Percentiles rank a stretch among this genome's conserved stretches.
These are phyloP conservation scores for Platypus cylindrus DNA, from an alignment of 2,888 invertebrate genomes.

Conservation along the genomic window DNA sequence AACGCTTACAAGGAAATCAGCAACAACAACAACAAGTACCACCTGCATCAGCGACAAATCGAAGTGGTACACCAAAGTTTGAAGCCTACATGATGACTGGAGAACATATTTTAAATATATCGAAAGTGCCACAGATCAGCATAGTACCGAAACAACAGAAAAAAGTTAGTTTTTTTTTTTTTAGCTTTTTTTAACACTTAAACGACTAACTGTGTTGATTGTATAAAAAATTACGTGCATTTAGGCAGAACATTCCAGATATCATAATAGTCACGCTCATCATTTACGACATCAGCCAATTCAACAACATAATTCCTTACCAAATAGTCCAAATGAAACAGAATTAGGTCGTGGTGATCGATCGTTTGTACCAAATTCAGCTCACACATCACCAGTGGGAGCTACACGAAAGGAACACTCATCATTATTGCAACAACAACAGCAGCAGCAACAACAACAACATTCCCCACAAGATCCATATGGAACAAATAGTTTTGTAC, in stretches of 20 bases:
- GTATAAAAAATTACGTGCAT: too few relatives aligned
- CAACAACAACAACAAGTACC: conserved; percentile 15
- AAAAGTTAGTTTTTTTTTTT: conserved; percentile 34
- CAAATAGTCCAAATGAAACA: conserved; percentile 55
- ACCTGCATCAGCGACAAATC: conserved; percentile 2
- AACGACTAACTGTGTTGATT: too few relatives aligned
- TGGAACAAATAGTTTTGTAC: conserved; percentile 43
- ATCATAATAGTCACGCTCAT: conserved; percentile 40
- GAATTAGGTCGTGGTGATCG: conserved; percentile 42
- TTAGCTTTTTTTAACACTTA: too few relatives aligned
- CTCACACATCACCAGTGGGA: conserved; percentile 41
- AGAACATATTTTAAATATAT: conserved; percentile 86
- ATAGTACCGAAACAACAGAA: conserved; percentile 46
- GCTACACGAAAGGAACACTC: conserved; percentile 38
- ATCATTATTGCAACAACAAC: conserved; percentile 8
- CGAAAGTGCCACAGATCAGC: conserved; percentile 60
- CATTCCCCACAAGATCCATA: conserved; percentile 22
- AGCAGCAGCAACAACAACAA: conserved; percentile 12
- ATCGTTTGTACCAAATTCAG: conserved; percentile 39
- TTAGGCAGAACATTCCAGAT: conserved; percentile 33
- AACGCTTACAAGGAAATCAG: conserved; percentile 19
- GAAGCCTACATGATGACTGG: conserved; percentile 98
- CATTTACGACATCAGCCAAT: conserved; percentile 28
- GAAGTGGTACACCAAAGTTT: conserved; percentile 45
- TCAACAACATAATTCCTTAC: conserved; percentile 46